Base-by-base conservation (phyloP, 1,140 invertebrate species). In the Psilanteris sp. region DNA sequence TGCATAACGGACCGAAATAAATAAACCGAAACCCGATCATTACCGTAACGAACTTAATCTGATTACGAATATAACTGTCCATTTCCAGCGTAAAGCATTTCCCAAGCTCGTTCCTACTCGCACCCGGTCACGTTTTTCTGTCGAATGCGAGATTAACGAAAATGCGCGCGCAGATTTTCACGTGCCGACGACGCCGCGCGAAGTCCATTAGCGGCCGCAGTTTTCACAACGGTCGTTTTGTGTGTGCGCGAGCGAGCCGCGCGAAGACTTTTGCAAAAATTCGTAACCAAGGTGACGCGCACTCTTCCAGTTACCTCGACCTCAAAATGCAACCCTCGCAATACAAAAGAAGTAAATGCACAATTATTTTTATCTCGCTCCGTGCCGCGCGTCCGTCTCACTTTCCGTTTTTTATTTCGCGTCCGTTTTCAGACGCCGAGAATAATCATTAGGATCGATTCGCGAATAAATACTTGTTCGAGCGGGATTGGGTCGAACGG, bases 301-400 rank as follows among this genome's bases (percentile, higher is more conserved):
- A 32, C 20, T 59, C 54, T 31, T 59, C 26, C 66, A 59, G 44
- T 64, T 27, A 64, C 68, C 68, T 72, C 68, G 68, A 73, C 68
- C 68, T 59, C 55, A 71, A 73, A 73, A 66, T 73, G 68, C 52
- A 73, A 46, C 48, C 57, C 52, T 55, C 46, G 27, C 34, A 32
- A 54, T 20, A 64, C 39, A 37, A 62, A 55, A 62, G 37, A 54
- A 59, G 37, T 36, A 71, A 61, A 71, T 26, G 31, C 13, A 36
- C 46, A 34, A 68, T 36, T 48, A 55, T 46, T 46, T 66, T 52
- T 54, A 43, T 52, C 34, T 54, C 15, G 36, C 10, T 24, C 14
- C 20, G 8, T 29, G 1, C 9, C 24, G 7, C 20, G 6, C 7
- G 1, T 34, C 16, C 20, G 8, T 46, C 22, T 29, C 20, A n/a